These are phyloP conservation scores for Anarsia innoxiella DNA, from an alignment of 2,888 invertebrate species.

Conservation along the genomic window DNA sequence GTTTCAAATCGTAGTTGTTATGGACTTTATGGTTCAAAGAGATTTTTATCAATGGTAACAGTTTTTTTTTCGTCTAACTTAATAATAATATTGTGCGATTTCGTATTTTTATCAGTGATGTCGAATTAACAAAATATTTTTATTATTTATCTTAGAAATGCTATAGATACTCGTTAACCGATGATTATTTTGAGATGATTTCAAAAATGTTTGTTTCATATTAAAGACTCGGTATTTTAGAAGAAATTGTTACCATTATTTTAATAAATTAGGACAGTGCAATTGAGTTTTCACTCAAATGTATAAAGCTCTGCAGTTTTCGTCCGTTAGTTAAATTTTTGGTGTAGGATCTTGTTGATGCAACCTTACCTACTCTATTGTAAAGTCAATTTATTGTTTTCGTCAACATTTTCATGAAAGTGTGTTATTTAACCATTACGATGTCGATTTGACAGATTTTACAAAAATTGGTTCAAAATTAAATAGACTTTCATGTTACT, in stretches of 20 bases:
- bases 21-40: background rate
- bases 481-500: background rate
- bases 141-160: background rate
- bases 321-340: slow-evolving; percentile 48
- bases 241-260: background rate
- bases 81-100: too few species aligned
- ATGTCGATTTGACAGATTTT: background rate
- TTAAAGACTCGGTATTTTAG: background rate
- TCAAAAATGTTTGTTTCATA: background rate
- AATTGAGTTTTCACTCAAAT: slow-evolving; percentile 31
- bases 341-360: slow-evolving; percentile 33
- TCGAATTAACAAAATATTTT: background rate
- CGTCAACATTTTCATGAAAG: background rate
- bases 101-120: too few species aligned
- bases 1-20: slow-evolving; percentile 2
- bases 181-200: background rate
- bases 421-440: background rate
- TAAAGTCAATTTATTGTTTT: background rate
- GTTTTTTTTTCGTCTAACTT: background rate
- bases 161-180: background rate
- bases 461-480: background rate
- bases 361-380: slow-evolving; percentile 28
- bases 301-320: slow-evolving; percentile 46
- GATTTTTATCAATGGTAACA: background rate
- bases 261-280: background rate